These are phyloP conservation scores for Isichthys henryi DNA, from an alignment of 2,113 vertebrate genomes.

Conservation along the genomic window DNA sequence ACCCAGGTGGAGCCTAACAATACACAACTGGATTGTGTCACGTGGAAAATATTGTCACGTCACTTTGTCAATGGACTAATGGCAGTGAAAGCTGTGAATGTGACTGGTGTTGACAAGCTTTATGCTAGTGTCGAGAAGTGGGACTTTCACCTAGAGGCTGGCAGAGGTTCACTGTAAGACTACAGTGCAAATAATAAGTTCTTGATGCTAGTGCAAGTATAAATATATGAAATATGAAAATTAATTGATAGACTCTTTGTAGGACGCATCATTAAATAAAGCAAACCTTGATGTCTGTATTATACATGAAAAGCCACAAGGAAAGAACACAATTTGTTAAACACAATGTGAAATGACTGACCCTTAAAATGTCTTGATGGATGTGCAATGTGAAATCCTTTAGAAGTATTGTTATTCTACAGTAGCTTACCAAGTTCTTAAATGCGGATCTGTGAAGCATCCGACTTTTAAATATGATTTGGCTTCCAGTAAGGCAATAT, in stretches of 20 bases:
- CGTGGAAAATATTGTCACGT: background rate
- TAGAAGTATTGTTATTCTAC: background rate
- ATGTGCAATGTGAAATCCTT: background rate
- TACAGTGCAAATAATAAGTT: background rate
- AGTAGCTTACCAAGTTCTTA: background rate
- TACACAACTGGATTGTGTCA: background rate
- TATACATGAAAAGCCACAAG: background rate
- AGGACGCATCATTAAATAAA: background rate
- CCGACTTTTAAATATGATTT: background rate
- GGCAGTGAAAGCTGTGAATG: background rate
- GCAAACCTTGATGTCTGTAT: background rate
- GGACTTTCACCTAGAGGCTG: background rate
- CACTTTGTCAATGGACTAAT: background rate
- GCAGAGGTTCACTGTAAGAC: background rate
- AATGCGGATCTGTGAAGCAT: background rate
- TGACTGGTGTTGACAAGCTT: background rate
- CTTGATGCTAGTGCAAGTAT: background rate
- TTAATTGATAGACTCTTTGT: background rate
- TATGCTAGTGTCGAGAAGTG: background rate
- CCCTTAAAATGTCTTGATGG: background rate
- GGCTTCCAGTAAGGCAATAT: background rate
- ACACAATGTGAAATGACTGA: background rate
- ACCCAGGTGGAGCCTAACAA: background rate
- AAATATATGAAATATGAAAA: background rate
- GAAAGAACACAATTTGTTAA: background rate